A percentile compares a stretch with the other conserved stretches of the same genome.
phyloP scores from a whole-genome alignment of 2,888 invertebrate genomes.

The Diloba caeruleocephala region DNA sequence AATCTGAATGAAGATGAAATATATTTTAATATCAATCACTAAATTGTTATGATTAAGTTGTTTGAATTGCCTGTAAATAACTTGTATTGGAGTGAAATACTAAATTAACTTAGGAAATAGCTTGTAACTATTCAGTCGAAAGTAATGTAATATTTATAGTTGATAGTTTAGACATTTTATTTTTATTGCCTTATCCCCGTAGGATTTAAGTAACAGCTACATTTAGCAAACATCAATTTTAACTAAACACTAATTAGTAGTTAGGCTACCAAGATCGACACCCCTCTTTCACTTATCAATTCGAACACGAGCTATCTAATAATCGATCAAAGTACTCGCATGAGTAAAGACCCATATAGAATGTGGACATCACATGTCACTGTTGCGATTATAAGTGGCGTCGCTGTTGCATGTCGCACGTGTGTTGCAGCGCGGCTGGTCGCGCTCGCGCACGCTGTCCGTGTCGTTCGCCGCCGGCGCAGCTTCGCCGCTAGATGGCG shows the following conservation, averaged over 20 bases:
- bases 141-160: background rate
- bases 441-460: constrained; percentile 96
- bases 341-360: constrained; percentile 4
- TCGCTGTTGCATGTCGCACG: constrained; percentile 75
- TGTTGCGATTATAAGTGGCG: constrained; percentile 52
- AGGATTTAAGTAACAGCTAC: too few species aligned
- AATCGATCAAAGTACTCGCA: constrained; percentile 18
- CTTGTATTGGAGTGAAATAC: constrained; percentile 1
- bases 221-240: too few species aligned
- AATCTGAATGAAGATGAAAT: too few species aligned
- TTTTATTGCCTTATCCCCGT: background rate
- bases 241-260: too few species aligned
- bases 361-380: constrained; percentile 12
- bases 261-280: too few species aligned
- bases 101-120: background rate
- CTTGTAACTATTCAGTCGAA: background rate
- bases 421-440: constrained; percentile 93
- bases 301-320: constrained; percentile 4
- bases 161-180: background rate
- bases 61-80: background rate
- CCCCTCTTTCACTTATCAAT: too few species aligned
- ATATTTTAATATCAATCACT: background rate
- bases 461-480: constrained; percentile 95
- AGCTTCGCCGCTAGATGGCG: constrained; percentile 94
- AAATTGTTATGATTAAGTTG: background rate